Evolutionary conservation across 2,797 vertebrate genomes (phyloP), one percentile per base, ranked within the genome.

Genomic region (Phoebastria nigripes): DNA sequence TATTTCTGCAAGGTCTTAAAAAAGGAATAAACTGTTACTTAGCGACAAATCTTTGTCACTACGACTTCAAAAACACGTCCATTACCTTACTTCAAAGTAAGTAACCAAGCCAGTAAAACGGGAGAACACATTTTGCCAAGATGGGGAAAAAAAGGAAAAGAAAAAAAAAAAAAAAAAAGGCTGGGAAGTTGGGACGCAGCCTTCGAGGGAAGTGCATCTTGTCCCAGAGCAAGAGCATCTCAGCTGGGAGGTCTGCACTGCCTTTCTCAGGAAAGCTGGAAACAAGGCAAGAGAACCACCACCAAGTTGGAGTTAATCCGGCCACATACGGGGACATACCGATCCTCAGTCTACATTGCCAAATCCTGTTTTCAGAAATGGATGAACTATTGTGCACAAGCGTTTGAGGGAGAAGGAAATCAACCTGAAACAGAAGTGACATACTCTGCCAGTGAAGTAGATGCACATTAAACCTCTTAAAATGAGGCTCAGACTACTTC

Each of bases 321-420:
- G 46, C 18, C 25, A 24, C 28, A 3, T 6, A 12, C 0, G 1
- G 20, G 19, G 29, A 54, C 44, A 10, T 4, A 15, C 6, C 3
- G 3, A 24, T 33, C 37, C 41, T 41, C 52, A 58, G 19, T 2
- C 46, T 47, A 17, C 29, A 3, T 4, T 37, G 29, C 28, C 52
- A 72, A 74, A 58, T 29, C 28, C 16, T 5, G 1, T 6, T 52
- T 67, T 42, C 13, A 28, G 54, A 62, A 69, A 61, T 5, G 26
- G 42, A 44, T 33, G 33, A 79, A 14, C 28, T 74, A 8, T 8
- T 33, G 9, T 8, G 20, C 35, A 55, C 37, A 35, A 46, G 26
- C 3, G 3, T 49, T n/a, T 24, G 25, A 44, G 54, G 31, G 15
- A 62, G 42, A 70, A 70, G 31, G 29, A 85, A 81, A 47, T 12